A percentile compares a stretch with the other conserved stretches of the same genome.
Evolutionary conservation across 1,140 invertebrate species (phyloP).

Genomic region (Caenorhabditis inopinata): DNA sequence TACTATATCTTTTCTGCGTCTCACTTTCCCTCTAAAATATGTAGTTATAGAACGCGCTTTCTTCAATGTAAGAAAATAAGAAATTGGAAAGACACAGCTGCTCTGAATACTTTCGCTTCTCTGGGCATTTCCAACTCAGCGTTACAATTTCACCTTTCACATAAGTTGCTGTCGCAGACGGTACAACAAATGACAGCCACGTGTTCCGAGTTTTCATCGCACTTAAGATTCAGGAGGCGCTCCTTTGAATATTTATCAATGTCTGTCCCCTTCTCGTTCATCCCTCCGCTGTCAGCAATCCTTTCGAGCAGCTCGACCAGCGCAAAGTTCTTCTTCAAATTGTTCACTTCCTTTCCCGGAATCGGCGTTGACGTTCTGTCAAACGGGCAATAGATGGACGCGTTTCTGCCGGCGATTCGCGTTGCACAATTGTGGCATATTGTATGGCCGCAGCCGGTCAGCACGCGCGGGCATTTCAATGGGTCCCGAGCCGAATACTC

Average conservation of each 20-base stretch:
- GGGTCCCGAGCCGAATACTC: slow-evolving; percentile 12
- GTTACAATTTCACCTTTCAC: slow-evolving; percentile 29
- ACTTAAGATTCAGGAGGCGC: background rate
- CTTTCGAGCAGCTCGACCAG: background rate
- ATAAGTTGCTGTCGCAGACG: slow-evolving; percentile 29
- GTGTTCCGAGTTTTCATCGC: slow-evolving; percentile 19
- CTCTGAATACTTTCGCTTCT: too few relatives aligned
- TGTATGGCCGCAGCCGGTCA: slow-evolving; percentile 9
- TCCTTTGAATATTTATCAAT: slow-evolving; percentile 4
- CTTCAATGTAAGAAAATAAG: too few relatives aligned
- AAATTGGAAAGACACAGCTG: too few relatives aligned
- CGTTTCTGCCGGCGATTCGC: background rate
- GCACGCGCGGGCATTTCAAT: background rate
- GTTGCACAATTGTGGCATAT: slow-evolving; percentile 4
- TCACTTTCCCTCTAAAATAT: too few relatives aligned
- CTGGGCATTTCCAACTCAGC: too few relatives aligned
- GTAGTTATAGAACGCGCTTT: too few relatives aligned
- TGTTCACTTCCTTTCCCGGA: background rate
- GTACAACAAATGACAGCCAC: slow-evolving; percentile 14
- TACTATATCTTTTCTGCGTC: too few relatives aligned
- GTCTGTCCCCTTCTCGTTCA: background rate
- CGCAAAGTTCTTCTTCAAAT: slow-evolving; percentile 1
- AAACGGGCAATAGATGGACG: background rate
- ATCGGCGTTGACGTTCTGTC: background rate
- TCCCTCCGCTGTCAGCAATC: background rate